These are phyloP conservation scores for Apis laboriosa DNA, from an alignment of 1,140 invertebrate species.

Conservation along the genomic window DNA sequence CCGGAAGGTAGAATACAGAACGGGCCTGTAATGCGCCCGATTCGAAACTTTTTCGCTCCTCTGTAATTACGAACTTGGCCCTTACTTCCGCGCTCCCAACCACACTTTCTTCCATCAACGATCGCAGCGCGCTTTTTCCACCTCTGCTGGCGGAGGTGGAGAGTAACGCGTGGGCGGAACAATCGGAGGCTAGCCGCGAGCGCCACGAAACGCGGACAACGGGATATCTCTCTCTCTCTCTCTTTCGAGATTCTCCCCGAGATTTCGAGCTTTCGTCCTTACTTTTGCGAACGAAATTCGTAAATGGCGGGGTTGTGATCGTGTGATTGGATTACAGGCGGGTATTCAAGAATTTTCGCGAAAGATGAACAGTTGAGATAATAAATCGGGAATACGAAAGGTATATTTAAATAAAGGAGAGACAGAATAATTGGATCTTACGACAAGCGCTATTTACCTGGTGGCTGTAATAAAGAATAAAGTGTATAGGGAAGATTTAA, in stretches of 20 bases:
- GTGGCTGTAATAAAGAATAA: neutral
- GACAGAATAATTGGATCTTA: slow-evolving; percentile 1
- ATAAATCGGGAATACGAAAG: neutral
- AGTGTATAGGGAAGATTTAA: neutral
- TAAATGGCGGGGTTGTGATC: too few species aligned
- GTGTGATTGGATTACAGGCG: too few species aligned
- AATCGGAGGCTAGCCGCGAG: slow-evolving; percentile 51
- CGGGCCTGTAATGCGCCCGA: slow-evolving; percentile 12
- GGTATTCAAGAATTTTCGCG: neutral
- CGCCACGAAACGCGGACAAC: slow-evolving; percentile 40
- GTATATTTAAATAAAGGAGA: neutral
- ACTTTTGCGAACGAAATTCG: too few species aligned
- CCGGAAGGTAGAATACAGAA: slow-evolving; percentile 47
- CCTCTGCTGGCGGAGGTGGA: neutral
- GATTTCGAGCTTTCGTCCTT: too few species aligned
- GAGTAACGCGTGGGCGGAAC: slow-evolving; percentile 41
- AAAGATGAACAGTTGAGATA: neutral
- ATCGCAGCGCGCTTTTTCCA: neutral
- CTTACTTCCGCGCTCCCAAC: slow-evolving; percentile 2
- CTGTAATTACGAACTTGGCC: slow-evolving; percentile 52
- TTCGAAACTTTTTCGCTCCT: slow-evolving; percentile 34
- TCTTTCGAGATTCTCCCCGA: neutral
- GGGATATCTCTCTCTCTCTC: slow-evolving; percentile 27
- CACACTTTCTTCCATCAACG: neutral
- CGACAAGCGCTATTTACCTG: neutral